Conservation (phyloP, 1,140 invertebrate species). For the Gonioctena quinquepunctata region DNA sequence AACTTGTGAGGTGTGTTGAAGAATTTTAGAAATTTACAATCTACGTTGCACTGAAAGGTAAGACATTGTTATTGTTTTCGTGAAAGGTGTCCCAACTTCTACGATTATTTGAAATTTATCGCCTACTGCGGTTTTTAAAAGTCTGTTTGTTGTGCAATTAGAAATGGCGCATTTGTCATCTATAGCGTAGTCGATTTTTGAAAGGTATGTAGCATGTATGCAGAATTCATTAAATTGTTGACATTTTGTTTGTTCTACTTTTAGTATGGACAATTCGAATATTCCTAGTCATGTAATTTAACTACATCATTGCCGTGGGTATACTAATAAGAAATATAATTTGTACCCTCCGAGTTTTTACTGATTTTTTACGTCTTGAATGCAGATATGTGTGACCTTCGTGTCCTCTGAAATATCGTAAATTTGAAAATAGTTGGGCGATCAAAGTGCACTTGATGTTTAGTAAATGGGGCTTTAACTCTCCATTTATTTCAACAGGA, state of each 20-base stretch:
- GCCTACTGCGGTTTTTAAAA: not conserved
- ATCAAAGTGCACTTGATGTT: too few relatives aligned
- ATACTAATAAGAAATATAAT: not conserved
- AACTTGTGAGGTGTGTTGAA: constrained; percentile 38
- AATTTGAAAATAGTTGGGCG: too few relatives aligned
- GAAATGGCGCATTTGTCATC: constrained; percentile 9
- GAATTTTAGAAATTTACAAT: constrained; percentile 25
- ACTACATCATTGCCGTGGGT: not conserved
- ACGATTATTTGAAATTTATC: not conserved
- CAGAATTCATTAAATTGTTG: not conserved
- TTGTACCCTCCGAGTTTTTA: not conserved
- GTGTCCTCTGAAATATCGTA: too few relatives aligned
- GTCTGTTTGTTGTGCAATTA: constrained; percentile 17
- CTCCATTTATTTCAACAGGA: too few relatives aligned
- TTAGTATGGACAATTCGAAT: not conserved
- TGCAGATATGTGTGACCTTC: too few relatives aligned
- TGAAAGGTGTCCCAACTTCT: not conserved
- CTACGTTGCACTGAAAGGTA: constrained; percentile 6
- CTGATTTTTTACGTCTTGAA: too few relatives aligned
- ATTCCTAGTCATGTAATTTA: not conserved
- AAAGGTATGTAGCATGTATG: not conserved
- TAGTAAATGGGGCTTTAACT: too few relatives aligned
- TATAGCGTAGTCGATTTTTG: not conserved
- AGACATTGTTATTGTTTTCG: not conserved
- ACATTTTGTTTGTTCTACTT: not conserved